Evolutionary conservation across 2,797 vertebrate species (phyloP).

Genomic region (Sylvilagus floridanus): DNA sequence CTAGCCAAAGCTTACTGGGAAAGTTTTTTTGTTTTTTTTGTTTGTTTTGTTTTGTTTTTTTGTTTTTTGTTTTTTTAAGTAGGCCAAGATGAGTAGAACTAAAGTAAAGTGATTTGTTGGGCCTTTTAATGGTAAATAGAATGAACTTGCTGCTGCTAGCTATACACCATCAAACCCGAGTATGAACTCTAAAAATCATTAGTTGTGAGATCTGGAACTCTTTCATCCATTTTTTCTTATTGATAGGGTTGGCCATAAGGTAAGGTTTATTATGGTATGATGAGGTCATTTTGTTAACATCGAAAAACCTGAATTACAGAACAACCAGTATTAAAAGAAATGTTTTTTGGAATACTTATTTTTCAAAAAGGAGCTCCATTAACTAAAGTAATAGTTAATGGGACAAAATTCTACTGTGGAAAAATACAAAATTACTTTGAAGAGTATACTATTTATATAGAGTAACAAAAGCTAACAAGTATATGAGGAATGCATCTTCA

Average conservation of each 20-base stretch:
- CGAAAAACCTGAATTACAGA: background rate
- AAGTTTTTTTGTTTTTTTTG: too few relatives aligned
- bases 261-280: background rate
- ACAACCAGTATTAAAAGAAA: background rate
- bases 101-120: background rate
- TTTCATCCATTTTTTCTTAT: background rate
- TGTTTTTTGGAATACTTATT: background rate
- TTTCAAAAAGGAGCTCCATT: background rate
- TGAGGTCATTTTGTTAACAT: background rate
- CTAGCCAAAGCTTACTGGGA: too few relatives aligned
- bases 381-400: conserved; percentile 11
- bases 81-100: background rate
- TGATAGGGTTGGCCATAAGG: background rate
- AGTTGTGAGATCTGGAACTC: background rate
- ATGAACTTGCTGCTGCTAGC: background rate
- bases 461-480: conserved; percentile 37
- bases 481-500: conserved; percentile 39
- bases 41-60: too few relatives aligned
- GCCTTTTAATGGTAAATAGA: background rate
- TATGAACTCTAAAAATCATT: background rate
- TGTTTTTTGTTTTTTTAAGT: background rate
- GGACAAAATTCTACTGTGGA: conserved; percentile 3
- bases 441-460: conserved; percentile 5
- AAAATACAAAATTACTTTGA: conserved; percentile 61
- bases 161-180: background rate